phyloP scores from a whole-genome alignment of 2,888 invertebrate species.

The Poecilobothrus nobilitatus region DNA sequence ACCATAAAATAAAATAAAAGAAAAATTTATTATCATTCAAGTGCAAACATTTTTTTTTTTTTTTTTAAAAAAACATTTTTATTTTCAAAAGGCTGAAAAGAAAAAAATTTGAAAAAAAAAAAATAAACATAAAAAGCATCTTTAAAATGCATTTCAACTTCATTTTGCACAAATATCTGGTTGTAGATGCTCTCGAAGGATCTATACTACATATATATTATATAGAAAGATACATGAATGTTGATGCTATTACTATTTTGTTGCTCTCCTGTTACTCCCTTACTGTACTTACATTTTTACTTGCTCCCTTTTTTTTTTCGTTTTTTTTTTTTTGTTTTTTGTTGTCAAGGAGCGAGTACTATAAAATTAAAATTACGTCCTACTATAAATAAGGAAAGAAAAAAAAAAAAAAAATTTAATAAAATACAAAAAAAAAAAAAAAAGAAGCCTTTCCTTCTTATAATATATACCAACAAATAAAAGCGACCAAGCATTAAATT shows the following conservation, averaged over 20 bases:
- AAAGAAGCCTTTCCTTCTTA: background rate
- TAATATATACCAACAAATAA: background rate
- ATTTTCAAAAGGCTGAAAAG: too few relatives aligned
- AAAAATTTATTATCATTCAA: too few relatives aligned
- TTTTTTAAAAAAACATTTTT: too few relatives aligned
- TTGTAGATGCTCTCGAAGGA: background rate
- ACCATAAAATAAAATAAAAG: too few relatives aligned
- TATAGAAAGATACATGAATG: too few relatives aligned
- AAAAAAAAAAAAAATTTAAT: too few relatives aligned
- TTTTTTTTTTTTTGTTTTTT: background rate
- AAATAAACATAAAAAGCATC: too few relatives aligned
- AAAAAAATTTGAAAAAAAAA: too few relatives aligned
- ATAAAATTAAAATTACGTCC: background rate
- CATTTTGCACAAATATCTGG: background rate
- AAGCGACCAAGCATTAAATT: slow-evolving; percentile 6
- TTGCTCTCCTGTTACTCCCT: background rate
- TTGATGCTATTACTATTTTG: too few relatives aligned
- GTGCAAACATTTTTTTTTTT: too few relatives aligned
- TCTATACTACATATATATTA: background rate
- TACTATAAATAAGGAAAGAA: background rate
- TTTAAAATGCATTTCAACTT: background rate
- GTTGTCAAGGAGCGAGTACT: background rate
- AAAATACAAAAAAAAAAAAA: background rate
- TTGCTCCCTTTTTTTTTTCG: background rate
- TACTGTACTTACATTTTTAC: too few relatives aligned